Percentiles rank a stretch among this genome's conserved stretches.
Conservation (phyloP, 1,140 invertebrate species). For the Sinonovacula constricta region DNA sequence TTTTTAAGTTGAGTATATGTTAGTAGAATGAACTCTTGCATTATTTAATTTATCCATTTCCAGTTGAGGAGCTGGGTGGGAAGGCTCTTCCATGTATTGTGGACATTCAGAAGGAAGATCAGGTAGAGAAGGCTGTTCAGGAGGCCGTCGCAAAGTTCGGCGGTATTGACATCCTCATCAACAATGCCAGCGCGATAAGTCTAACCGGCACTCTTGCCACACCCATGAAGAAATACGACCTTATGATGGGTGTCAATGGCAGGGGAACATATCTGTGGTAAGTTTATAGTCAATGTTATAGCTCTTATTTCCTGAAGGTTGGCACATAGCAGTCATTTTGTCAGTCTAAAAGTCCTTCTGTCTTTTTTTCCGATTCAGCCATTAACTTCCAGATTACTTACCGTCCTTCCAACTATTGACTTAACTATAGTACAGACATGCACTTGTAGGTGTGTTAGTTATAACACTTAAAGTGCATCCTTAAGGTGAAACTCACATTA, state of each 20-base stretch:
- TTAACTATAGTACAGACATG: too few relatives aligned
- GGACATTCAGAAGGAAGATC: constrained; percentile 89
- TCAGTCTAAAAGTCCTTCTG: too few relatives aligned
- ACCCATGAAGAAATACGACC: constrained; percentile 89
- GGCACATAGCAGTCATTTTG: too few relatives aligned
- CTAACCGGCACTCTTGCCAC: constrained; percentile 91
- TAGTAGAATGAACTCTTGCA: background rate
- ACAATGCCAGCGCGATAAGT: constrained; percentile 98
- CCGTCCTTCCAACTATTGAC: too few relatives aligned
- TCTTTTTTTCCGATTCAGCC: too few relatives aligned
- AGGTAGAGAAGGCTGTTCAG: constrained; percentile 90
- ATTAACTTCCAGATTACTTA: too few relatives aligned
- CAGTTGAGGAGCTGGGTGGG: constrained; percentile 94
- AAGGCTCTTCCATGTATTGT: constrained; percentile 95
- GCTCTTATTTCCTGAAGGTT: too few relatives aligned
- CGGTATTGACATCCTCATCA: constrained; percentile 95
- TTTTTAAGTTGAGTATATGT: background rate
- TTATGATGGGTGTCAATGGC: constrained; percentile 79
- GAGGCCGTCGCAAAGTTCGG: constrained; percentile 94
- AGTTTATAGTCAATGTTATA: too few relatives aligned
- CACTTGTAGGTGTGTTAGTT: too few relatives aligned
- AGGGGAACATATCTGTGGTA: constrained; percentile 79
- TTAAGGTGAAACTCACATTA: too few relatives aligned
- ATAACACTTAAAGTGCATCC: too few relatives aligned
- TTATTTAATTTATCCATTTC: constrained; percentile 58